Conservation (phyloP, 2,113 vertebrate species). For the Solenodon paradoxus region DNA sequence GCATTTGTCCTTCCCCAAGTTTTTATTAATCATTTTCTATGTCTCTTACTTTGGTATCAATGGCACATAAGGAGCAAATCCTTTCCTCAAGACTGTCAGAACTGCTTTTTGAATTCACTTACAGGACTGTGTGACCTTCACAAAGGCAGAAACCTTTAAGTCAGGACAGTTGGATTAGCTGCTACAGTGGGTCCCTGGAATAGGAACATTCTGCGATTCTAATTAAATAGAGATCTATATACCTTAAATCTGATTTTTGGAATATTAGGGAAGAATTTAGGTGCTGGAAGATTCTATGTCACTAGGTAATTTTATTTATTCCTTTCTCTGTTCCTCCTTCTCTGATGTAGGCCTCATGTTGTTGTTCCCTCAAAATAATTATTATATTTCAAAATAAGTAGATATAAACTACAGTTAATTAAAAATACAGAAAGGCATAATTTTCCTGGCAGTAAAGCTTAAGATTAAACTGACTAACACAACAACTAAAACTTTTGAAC, state of each 20-base stretch:
- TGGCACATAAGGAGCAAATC: not conserved
- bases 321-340: not conserved
- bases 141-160: not conserved
- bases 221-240: not conserved
- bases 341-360: not conserved
- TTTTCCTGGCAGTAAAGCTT: not conserved
- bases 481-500: conserved; percentile 33
- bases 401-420: not conserved
- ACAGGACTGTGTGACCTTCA: not conserved
- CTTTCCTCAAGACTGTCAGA: not conserved
- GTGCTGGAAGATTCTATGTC: not conserved
- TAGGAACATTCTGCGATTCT: not conserved
- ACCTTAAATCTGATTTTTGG: not conserved
- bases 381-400: conserved; percentile 43
- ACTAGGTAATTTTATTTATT: not conserved
- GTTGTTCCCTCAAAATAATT: not conserved
- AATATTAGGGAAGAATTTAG: not conserved
- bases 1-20: not conserved
- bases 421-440: not conserved
- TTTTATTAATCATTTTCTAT: not conserved
- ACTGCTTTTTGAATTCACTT: not conserved
- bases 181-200: not conserved
- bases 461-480: conserved; percentile 43
- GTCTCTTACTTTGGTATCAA: not conserved
- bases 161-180: not conserved